Conservation (phyloP, 2,797 vertebrate species). For the Lutjanus argentimaculatus region DNA sequence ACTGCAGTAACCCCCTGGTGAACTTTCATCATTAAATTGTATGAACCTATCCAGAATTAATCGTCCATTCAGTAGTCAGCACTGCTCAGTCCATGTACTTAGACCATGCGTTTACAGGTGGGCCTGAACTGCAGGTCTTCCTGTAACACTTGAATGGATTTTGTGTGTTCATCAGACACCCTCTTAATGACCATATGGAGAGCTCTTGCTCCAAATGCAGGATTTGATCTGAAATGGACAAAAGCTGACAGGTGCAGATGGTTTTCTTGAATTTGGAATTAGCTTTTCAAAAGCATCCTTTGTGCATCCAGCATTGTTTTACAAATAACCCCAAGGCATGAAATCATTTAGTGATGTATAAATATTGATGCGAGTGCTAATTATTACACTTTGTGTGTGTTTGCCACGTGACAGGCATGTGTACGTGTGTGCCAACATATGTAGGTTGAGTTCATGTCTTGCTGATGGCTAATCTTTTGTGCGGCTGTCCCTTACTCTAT, state of each 20-base stretch:
- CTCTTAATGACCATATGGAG: conserved; percentile 44
- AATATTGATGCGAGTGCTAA: conserved; percentile 40
- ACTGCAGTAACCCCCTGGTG: neutral
- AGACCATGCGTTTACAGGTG: conserved; percentile 10
- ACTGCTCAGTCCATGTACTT: neutral
- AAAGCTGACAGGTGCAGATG: conserved; percentile 71
- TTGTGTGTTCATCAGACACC: conserved; percentile 51
- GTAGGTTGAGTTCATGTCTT: conserved; percentile 67
- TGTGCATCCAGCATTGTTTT: conserved; percentile 51
- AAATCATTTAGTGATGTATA: conserved; percentile 22
- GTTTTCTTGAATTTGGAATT: conserved; percentile 63
- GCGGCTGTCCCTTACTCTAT: conserved; percentile 68
- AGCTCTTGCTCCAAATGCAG: conserved; percentile 37
- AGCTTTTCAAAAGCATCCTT: conserved; percentile 56
- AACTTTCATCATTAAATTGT: conserved; percentile 2
- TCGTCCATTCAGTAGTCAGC: neutral
- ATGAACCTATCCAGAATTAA: neutral
- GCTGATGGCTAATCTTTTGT: conserved; percentile 80
- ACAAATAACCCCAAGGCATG: conserved; percentile 50
- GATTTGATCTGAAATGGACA: conserved; percentile 52
- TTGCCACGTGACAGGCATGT: conserved; percentile 3
- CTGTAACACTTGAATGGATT: conserved; percentile 31
- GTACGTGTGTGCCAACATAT: conserved; percentile 43
- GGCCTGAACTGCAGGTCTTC: conserved; percentile 11
- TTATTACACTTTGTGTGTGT: conserved; percentile 5